Percentiles rank a stretch among this genome's conserved stretches.
Evolutionary conservation across 2,888 invertebrate genomes (phyloP).

Genomic region (Campoplex capitator): DNA sequence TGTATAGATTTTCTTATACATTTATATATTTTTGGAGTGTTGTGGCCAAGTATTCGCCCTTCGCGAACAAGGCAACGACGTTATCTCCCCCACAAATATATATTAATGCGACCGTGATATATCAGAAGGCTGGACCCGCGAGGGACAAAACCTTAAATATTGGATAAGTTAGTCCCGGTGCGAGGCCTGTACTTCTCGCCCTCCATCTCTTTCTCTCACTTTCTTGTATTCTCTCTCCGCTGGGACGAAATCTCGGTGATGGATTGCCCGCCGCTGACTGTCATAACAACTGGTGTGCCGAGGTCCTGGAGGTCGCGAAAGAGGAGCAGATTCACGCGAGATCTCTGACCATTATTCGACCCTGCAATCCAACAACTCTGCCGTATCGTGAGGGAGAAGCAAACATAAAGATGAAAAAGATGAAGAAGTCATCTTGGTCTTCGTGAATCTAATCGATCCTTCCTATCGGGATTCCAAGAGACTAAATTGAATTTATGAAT

Average conservation of each 20-base stretch:
- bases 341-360: constrained; percentile 30
- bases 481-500: constrained; percentile 61
- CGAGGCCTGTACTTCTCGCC: constrained; percentile 54
- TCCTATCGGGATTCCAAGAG: constrained; percentile 48
- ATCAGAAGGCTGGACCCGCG: constrained; percentile 79
- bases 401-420: constrained; percentile 36
- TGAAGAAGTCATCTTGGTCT: constrained; percentile 33
- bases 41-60: constrained; percentile 20
- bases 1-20: constrained; percentile 27
- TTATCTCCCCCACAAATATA: constrained; percentile 84
- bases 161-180: constrained; percentile 83
- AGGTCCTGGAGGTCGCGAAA: constrained; percentile 57
- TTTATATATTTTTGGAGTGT: constrained; percentile 12
- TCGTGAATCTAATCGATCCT: constrained; percentile 60
- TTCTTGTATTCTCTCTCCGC: constrained; percentile 69
- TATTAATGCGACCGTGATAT: constrained; percentile 84
- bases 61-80: constrained; percentile 72
- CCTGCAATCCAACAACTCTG: constrained; percentile 14
- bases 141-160: constrained; percentile 85
- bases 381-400: neutral
- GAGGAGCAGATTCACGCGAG: constrained; percentile 39
- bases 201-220: constrained; percentile 11
- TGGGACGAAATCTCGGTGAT: constrained; percentile 84
- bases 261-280: constrained; percentile 83
- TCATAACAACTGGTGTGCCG: constrained; percentile 82